Evolutionary conservation across 1,140 invertebrate genomes (phyloP).

Genomic region (Trachymyrmex septentrionalis): DNA sequence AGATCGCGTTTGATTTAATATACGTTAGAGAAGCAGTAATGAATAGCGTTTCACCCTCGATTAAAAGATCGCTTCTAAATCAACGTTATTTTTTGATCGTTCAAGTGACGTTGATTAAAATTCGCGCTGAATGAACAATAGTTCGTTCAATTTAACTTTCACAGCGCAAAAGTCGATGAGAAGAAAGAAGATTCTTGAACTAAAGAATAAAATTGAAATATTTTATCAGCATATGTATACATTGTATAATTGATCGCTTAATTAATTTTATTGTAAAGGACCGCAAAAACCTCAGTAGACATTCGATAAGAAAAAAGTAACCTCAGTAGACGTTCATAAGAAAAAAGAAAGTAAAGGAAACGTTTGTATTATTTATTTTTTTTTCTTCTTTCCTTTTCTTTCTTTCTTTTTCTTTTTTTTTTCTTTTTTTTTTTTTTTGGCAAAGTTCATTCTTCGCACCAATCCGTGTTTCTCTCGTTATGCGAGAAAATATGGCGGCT

Average conservation of each 20-base stretch:
- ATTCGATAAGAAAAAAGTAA: too few species aligned
- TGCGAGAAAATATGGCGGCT: background rate
- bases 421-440: background rate
- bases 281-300: background rate
- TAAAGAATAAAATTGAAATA: background rate
- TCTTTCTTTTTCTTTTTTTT: background rate
- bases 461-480: background rate
- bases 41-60: background rate
- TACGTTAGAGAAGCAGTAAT: background rate
- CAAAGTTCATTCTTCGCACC: background rate
- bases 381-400: background rate
- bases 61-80: background rate
- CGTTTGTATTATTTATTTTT: background rate
- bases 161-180: background rate
- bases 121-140: background rate
- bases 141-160: background rate
- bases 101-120: slow-evolving; percentile 20
- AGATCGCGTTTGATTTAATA: slow-evolving; percentile 4
- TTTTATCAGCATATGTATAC: background rate
- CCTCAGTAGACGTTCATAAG: too few species aligned
- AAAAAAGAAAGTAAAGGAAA: background rate
- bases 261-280: slow-evolving; percentile 19
- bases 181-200: background rate
- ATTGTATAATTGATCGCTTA: background rate
- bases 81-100: background rate